Percentiles rank a stretch among this genome's conserved stretches.
Conservation (phyloP, 2,888 invertebrate species). For the Bombyx huttoni region DNA sequence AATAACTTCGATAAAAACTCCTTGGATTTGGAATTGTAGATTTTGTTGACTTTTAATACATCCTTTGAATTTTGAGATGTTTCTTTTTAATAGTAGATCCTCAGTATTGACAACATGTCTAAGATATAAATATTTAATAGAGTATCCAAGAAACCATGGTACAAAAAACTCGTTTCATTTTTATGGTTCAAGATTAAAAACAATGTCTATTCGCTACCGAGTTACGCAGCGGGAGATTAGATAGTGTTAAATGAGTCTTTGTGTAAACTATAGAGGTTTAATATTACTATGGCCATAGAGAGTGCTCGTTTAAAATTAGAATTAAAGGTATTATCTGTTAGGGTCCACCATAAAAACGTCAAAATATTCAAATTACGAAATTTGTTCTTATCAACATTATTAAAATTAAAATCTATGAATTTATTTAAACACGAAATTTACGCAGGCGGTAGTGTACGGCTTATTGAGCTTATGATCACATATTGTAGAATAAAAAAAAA, state of each 20-base stretch:
- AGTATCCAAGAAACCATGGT: constrained; percentile 16
- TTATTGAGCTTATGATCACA: not conserved
- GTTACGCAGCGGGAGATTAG: constrained; percentile 42
- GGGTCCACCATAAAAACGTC: too few relatives aligned
- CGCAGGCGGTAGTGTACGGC: not conserved
- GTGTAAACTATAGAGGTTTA: constrained; percentile 22
- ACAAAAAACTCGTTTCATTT: constrained; percentile 36
- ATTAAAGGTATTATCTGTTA: too few relatives aligned
- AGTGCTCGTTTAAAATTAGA: not conserved
- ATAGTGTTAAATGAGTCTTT: constrained; percentile 42
- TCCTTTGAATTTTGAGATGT: too few relatives aligned
- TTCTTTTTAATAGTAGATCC: not conserved
- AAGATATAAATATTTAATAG: constrained; percentile 11
- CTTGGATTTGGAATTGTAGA: too few relatives aligned
- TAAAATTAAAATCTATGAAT: not conserved
- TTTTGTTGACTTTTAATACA: too few relatives aligned
- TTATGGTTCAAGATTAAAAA: constrained; percentile 41
- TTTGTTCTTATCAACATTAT: not conserved
- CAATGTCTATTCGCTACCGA: constrained; percentile 33
- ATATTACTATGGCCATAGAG: constrained; percentile 10
- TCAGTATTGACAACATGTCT: not conserved
- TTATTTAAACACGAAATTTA: not conserved
- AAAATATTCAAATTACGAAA: not conserved
- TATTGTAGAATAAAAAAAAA: not conserved
- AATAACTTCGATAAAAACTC: too few relatives aligned